Evolutionary conservation across 2,888 invertebrate genomes (phyloP), one percentile per base, ranked within the genome.

Genomic region (Lumbricus terrestris): DNA sequence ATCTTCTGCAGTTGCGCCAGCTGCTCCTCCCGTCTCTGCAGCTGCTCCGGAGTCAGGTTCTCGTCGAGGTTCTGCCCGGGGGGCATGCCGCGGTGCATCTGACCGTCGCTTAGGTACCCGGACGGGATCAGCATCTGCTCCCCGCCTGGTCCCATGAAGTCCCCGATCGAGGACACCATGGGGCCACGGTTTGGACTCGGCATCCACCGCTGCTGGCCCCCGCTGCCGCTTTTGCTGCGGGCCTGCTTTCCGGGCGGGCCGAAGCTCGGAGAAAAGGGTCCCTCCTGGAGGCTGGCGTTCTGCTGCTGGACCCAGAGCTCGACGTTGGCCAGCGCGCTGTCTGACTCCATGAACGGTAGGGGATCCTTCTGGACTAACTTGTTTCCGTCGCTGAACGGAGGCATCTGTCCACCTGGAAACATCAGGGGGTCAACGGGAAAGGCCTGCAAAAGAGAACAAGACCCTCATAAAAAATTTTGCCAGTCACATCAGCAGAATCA

Each of bases 11-110:
- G 96, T 91, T 97, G 98, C 13, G 98, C 98, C 89, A 99, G 95
- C 94, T 98, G 97, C 94, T 98, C 98, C 95, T 98, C 98, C 91
- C 99, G 96, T 94, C 98, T 98, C 92, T 98, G 97, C 90, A 98
- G 96, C 95, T 99, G 98, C 95, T 98, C 98, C 69, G 98, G 98
- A 90, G 99, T 99, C 93, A 99, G 96, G 95, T 98, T 98, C 95
- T 98, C 98, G 95, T 95, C 94, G 16, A 94, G 94, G 85, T 94
- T 35, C 33, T 47, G 47, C 29, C 89, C 90, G 5, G 89, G 85
- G 11, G 89, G 90, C 85, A 85, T 85, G 18, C 85, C 85, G 15
- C 89, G 54, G 18, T 42, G 47, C 69, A 82, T 88, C 89, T 89
- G 82, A 34, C 89, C 38, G 34, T 88, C 89, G 33, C n/a, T 88